These are phyloP conservation scores for Spea hammondii DNA, from an alignment of 2,797 vertebrate genomes.

Conservation along the genomic window DNA sequence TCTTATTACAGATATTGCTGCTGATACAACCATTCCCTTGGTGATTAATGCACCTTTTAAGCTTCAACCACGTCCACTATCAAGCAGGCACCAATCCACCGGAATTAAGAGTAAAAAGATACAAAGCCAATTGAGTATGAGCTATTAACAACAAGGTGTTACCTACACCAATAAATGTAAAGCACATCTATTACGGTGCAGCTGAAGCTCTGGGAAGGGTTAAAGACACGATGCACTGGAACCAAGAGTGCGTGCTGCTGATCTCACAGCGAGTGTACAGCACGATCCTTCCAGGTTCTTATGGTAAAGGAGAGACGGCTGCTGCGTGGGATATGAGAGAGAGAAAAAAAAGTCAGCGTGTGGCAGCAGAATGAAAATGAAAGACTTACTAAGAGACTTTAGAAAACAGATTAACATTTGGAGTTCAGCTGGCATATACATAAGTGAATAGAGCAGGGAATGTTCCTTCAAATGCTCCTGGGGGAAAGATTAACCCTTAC, in stretches of 20 bases:
- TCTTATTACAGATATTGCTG: too few relatives aligned
- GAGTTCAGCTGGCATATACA: conserved; percentile 24
- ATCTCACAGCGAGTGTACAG: conserved; percentile 4
- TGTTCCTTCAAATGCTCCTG: not conserved
- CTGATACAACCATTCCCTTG: too few relatives aligned
- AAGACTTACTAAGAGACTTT: conserved; percentile 21
- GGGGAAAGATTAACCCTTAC: not conserved
- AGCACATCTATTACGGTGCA: not conserved
- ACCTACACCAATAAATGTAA: too few relatives aligned
- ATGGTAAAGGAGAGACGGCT: conserved; percentile 27
- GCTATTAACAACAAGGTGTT: too few relatives aligned
- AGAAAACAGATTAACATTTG: conserved; percentile 44
- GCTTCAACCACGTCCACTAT: too few relatives aligned
- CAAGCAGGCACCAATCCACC: too few relatives aligned
- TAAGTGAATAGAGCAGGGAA: not conserved
- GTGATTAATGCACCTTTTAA: too few relatives aligned
- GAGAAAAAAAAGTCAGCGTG: conserved; percentile 11
- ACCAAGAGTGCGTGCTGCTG: not conserved
- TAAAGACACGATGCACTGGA: not conserved
- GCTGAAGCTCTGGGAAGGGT: not conserved
- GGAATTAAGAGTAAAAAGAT: too few relatives aligned
- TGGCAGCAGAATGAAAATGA: conserved; percentile 2
- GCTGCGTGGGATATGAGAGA: conserved; percentile 40
- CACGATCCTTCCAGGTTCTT: conserved; percentile 21
- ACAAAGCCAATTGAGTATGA: too few relatives aligned